These are phyloP conservation scores for Hirtodrosophila trivittata DNA, from an alignment of 2,888 invertebrate species.

Conservation along the genomic window DNA sequence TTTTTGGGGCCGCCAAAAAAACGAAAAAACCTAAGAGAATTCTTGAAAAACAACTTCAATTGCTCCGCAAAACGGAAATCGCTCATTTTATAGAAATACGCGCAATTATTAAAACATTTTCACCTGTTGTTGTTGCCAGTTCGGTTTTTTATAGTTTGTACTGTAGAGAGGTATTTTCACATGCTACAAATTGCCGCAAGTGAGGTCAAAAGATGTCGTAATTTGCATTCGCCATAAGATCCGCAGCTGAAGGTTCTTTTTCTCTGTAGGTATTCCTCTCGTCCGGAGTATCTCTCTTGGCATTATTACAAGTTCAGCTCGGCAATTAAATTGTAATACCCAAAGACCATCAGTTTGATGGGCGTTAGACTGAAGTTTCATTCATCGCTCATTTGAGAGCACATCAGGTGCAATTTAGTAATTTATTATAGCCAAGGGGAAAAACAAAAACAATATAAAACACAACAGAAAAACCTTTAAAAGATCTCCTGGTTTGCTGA, in stretches of 20 bases:
- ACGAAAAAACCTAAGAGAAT: slow-evolving; percentile 39
- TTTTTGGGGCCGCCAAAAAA: slow-evolving; percentile 23
- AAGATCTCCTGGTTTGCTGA: slow-evolving; percentile 34
- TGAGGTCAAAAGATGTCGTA: slow-evolving; percentile 64
- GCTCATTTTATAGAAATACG: slow-evolving; percentile 71
- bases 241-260: slow-evolving; percentile 56
- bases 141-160: slow-evolving; percentile 18
- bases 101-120: slow-evolving; percentile 78
- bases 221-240: slow-evolving; percentile 53
- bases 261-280: slow-evolving; percentile 1
- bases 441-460: slow-evolving; percentile 17
- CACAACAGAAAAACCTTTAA: slow-evolving; percentile 7
- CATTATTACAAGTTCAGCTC: slow-evolving; percentile 63
- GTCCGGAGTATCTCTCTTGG: slow-evolving; percentile 20
- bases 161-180: slow-evolving; percentile 58
- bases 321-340: slow-evolving; percentile 65
- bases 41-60: slow-evolving; percentile 58
- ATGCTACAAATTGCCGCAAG: slow-evolving; percentile 66
- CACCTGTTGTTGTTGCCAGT: slow-evolving; percentile 54
- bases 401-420: slow-evolving; percentile 61
- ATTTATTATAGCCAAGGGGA: slow-evolving; percentile 53
- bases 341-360: slow-evolving; percentile 52
- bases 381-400: slow-evolving; percentile 65
- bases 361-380: slow-evolving; percentile 47
- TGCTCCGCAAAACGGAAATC: slow-evolving; percentile 70